phyloP scores from a whole-genome alignment of 2,888 invertebrate genomes.

The Rhagonycha lutea region DNA sequence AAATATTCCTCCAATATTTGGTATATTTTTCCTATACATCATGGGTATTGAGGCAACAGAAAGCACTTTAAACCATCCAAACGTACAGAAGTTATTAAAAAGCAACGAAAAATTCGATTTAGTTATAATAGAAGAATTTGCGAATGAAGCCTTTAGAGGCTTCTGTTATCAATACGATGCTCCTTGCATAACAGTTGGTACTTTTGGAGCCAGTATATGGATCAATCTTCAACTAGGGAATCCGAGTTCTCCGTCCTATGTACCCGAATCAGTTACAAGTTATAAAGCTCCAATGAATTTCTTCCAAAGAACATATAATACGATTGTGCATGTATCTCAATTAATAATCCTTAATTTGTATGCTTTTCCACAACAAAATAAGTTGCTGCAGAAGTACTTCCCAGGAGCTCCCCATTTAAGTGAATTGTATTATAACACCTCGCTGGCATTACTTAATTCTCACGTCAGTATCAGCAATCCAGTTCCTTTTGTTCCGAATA shows the following conservation, averaged over 20 bases:
- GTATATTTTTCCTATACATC: neutral
- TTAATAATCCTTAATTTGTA: constrained; percentile 5
- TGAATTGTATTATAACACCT: constrained; percentile 31
- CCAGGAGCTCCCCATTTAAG: constrained; percentile 24
- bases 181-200: constrained; percentile 46
- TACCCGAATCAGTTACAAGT: constrained; percentile 50
- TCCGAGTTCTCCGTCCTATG: constrained; percentile 55
- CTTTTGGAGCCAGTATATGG: constrained; percentile 48
- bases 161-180: constrained; percentile 35
- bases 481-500: constrained; percentile 32
- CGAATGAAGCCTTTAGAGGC: constrained; percentile 56
- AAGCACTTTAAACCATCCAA: constrained; percentile 37
- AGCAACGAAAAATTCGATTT: constrained; percentile 51
- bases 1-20: too few relatives aligned
- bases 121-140: constrained; percentile 56
- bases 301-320: constrained; percentile 17
- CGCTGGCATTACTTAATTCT: constrained; percentile 32
- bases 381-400: constrained; percentile 29
- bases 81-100: constrained; percentile 41
- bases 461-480: constrained; percentile 27
- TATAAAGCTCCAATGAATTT: constrained; percentile 12
- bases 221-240: constrained; percentile 55
- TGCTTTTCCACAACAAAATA: constrained; percentile 23
- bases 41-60: constrained; percentile 4
- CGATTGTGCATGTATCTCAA: neutral